A percentile compares a stretch with the other conserved stretches of the same genome.
These are phyloP conservation scores for Tetragonula clypearis DNA, from an alignment of 1,140 invertebrate genomes.

Conservation along the genomic window DNA sequence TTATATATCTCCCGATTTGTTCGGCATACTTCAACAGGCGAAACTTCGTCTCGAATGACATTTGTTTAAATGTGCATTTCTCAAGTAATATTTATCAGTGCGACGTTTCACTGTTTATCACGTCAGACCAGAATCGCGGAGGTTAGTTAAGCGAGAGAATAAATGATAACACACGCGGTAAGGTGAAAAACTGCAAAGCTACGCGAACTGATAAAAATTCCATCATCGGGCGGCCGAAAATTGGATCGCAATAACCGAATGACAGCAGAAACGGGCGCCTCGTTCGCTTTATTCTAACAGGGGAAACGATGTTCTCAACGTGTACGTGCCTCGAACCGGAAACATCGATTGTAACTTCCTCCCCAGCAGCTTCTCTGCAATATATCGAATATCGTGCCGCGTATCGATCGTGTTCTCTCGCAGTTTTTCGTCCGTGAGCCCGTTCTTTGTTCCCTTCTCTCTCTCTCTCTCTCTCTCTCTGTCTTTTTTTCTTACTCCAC, in stretches of 20 bases:
- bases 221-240: not conserved
- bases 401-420: constrained; percentile 55
- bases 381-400: constrained; percentile 55
- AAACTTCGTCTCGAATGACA: too few relatives aligned
- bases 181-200: not conserved
- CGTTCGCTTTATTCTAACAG: not conserved
- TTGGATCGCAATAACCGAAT: not conserved
- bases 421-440: constrained; percentile 44
- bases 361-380: constrained; percentile 37
- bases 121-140: too few relatives aligned
- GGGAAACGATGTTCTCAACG: not conserved
- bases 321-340: constrained; percentile 36
- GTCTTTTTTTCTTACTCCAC: not conserved
- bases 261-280: too few relatives aligned
- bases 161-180: not conserved
- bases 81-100: too few relatives aligned
- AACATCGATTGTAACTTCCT: constrained; percentile 54
- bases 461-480: not conserved
- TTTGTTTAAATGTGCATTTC: too few relatives aligned
- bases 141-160: not conserved
- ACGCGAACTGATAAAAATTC: not conserved
- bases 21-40: too few relatives aligned
- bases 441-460: constrained; percentile 42
- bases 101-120: too few relatives aligned
- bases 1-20: too few relatives aligned